phyloP scores from a whole-genome alignment of 2,888 invertebrate species.

The Lepidocyrtinus sp. region DNA sequence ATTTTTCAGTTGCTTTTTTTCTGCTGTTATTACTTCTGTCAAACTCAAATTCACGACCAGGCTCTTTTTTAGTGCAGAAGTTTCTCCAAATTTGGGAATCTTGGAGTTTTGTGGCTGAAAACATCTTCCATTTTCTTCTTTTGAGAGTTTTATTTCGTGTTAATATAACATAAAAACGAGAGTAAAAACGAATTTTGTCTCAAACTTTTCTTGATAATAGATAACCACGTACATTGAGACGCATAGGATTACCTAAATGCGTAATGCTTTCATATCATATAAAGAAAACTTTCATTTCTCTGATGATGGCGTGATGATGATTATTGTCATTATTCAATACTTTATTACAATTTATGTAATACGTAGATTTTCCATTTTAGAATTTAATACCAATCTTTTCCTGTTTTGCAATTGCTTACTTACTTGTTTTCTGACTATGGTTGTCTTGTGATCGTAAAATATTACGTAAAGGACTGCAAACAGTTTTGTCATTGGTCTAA shows the following conservation, averaged over 20 bases:
- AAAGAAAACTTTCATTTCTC: not conserved
- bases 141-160: not conserved
- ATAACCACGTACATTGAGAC: too few species aligned
- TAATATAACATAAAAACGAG: not conserved
- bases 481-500: too few species aligned
- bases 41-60: slow-evolving; percentile 44
- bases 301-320: slow-evolving; percentile 23
- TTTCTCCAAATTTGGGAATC: slow-evolving; percentile 55
- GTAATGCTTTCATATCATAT: too few species aligned
- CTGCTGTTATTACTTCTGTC: slow-evolving; percentile 33
- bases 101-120: slow-evolving; percentile 32
- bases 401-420: not conserved
- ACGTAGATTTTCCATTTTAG: slow-evolving; percentile 35
- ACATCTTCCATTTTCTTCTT: slow-evolving; percentile 13
- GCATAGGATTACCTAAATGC: too few species aligned
- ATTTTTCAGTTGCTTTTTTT: slow-evolving; percentile 17
- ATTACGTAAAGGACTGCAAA: too few species aligned
- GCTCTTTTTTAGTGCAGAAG: slow-evolving; percentile 28
- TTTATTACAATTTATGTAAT: slow-evolving; percentile 47
- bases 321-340: slow-evolving; percentile 26
- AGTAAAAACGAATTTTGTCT: slow-evolving; percentile 4
- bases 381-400: slow-evolving; percentile 14
- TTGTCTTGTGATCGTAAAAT: too few species aligned
- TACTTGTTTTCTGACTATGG: slow-evolving; percentile 21
- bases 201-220: too few species aligned